phyloP scores from a whole-genome alignment of 2,888 invertebrate genomes.

The Cerastis rubricosa region DNA sequence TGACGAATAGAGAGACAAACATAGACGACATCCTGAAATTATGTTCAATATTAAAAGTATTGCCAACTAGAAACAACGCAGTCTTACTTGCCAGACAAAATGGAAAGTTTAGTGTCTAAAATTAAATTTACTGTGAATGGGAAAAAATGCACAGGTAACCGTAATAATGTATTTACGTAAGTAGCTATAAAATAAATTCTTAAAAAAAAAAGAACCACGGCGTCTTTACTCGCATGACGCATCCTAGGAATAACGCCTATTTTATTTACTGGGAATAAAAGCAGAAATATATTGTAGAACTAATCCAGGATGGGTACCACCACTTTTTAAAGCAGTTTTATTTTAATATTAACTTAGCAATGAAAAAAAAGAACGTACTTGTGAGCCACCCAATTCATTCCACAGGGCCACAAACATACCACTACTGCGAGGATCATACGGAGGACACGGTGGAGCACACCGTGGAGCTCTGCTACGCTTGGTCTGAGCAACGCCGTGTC shows the following conservation, averaged over 20 bases:
- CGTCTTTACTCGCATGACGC: neutral
- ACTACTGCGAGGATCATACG: too few species aligned
- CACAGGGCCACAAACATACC: neutral
- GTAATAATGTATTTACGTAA: conserved; percentile 3
- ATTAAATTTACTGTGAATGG: conserved; percentile 83
- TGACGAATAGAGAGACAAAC: neutral
- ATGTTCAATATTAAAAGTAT: neutral
- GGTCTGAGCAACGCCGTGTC: too few species aligned
- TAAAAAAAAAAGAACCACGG: neutral
- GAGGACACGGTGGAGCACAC: too few species aligned
- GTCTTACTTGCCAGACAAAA: conserved; percentile 22
- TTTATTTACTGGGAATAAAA: neutral
- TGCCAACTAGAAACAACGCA: neutral
- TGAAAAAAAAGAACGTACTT: neutral
- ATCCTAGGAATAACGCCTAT: neutral
- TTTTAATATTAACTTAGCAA: neutral
- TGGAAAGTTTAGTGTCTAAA: conserved; percentile 68
- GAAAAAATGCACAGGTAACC: conserved; percentile 77
- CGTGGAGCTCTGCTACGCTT: too few species aligned
- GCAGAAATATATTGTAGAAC: neutral
- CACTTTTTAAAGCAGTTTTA: neutral
- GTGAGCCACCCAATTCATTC: neutral
- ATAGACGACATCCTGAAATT: neutral
- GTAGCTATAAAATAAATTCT: neutral
- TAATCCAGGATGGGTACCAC: neutral